phyloP scores from a whole-genome alignment of 1,140 invertebrate genomes.

The Drosophila lacteicornis region DNA sequence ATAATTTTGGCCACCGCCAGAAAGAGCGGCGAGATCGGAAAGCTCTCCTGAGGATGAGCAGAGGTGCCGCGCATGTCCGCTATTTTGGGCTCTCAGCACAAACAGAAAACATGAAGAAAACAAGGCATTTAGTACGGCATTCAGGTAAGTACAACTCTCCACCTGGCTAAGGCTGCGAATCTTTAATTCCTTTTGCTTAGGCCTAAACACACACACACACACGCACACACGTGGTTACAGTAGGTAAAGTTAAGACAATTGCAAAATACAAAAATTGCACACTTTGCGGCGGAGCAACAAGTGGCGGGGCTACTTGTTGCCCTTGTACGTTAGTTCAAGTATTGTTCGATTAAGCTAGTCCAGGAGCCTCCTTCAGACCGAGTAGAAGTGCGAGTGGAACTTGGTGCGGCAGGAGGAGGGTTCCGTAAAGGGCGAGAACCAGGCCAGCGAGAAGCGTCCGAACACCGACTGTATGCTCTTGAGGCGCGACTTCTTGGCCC shows the following conservation, averaged over 20 bases:
- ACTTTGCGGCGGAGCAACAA: conserved; percentile 45
- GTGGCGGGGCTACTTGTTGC: conserved; percentile 30
- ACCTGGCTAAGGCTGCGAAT: conserved; percentile 22
- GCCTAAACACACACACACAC: conserved; percentile 31
- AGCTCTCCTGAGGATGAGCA: conserved; percentile 28
- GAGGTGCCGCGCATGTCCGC: conserved; percentile 29
- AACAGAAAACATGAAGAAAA: conserved; percentile 17
- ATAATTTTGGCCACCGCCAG: conserved; percentile 34
- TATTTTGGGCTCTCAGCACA: conserved; percentile 3
- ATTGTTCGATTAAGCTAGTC: conserved; percentile 65
- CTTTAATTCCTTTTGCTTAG: conserved; percentile 33
- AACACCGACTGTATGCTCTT: conserved; percentile 98
- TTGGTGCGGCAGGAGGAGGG: conserved; percentile 91
- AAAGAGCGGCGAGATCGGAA: conserved; percentile 9
- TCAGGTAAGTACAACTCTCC: conserved; percentile 53
- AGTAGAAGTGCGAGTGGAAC: conserved; percentile 91
- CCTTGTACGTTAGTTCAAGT: conserved; percentile 55
- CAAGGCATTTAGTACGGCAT: conserved; percentile 15
- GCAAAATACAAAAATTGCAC: conserved; percentile 51
- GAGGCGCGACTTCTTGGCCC: conserved; percentile 96
- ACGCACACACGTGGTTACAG: conserved; percentile 10
- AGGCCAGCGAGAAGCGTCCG: conserved; percentile 95
- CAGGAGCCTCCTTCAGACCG: conserved; percentile 86
- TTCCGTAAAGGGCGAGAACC: conserved; percentile 97
- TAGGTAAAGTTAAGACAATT: conserved; percentile 25